Conservation (phyloP, 1,140 invertebrate species). For the Archivesica marissinica region DNA sequence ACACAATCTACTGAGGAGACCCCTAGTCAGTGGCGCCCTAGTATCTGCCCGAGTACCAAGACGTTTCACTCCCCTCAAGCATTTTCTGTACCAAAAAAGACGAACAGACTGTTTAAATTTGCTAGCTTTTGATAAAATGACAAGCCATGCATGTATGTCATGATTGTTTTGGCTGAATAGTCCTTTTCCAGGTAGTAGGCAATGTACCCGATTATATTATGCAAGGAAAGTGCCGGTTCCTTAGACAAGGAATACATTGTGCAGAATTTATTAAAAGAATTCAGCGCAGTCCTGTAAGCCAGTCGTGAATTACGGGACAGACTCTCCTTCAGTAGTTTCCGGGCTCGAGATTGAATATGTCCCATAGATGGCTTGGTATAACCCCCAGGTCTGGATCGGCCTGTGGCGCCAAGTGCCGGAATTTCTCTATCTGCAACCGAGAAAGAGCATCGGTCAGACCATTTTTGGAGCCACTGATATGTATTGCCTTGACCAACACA, state of each 20-base stretch:
- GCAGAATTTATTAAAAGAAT: background rate
- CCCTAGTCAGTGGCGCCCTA: too few relatives aligned
- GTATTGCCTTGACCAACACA: background rate
- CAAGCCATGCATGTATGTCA: background rate
- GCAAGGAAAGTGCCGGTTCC: background rate
- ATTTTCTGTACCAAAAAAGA: too few relatives aligned
- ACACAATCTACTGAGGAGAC: background rate
- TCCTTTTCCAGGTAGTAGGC: background rate
- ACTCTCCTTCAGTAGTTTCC: background rate
- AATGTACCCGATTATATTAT: background rate
- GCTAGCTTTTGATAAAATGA: background rate
- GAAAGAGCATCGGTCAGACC: constrained; percentile 38
- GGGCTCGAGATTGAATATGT: background rate
- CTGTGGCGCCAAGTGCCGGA: background rate
- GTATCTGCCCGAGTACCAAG: too few relatives aligned
- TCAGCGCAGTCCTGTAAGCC: background rate
- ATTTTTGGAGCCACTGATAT: constrained; percentile 3
- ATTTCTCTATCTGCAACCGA: constrained; percentile 31
- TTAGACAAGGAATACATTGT: background rate
- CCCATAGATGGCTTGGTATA: background rate
- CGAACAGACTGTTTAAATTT: background rate
- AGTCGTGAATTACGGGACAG: background rate
- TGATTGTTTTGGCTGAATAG: background rate
- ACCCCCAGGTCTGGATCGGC: background rate
- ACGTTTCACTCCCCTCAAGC: too few relatives aligned